These are phyloP conservation scores for Gymnocypris eckloni DNA, from an alignment of 2,797 vertebrate genomes.

Conservation along the genomic window DNA sequence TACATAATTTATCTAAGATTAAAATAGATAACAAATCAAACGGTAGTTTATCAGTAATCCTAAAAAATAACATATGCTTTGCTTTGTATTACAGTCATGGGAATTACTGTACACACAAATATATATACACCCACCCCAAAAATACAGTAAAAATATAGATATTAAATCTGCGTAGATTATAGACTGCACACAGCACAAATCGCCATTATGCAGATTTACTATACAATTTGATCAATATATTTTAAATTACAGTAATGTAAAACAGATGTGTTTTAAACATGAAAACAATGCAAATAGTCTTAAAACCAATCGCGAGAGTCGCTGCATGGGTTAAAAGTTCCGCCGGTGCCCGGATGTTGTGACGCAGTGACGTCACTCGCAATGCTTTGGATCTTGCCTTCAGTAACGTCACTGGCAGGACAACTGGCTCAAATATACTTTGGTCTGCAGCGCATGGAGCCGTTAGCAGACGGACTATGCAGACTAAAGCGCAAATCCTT, in stretches of 20 bases:
- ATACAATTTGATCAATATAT: neutral
- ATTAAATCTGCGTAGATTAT: too few relatives aligned
- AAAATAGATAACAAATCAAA: too few relatives aligned
- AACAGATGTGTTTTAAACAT: neutral
- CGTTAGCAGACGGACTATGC: conserved; percentile 57
- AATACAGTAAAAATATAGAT: too few relatives aligned
- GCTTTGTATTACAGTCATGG: neutral
- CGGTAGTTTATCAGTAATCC: too few relatives aligned
- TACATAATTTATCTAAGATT: too few relatives aligned
- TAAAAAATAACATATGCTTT: too few relatives aligned
- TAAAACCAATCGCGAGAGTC: neutral
- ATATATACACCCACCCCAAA: neutral
- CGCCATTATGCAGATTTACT: neutral
- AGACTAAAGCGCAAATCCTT: conserved; percentile 34
- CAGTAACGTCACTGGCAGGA: conserved; percentile 71
- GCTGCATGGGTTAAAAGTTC: conserved; percentile 8
- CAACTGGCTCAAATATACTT: conserved; percentile 21
- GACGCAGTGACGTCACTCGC: conserved; percentile 76
- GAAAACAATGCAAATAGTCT: neutral
- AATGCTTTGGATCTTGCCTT: conserved; percentile 74
- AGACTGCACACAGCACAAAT: neutral
- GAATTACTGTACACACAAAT: neutral
- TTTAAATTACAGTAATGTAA: neutral
- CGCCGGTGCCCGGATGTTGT: conserved; percentile 31
- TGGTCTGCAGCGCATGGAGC: conserved; percentile 51